Base-by-base conservation (phyloP, 2,113 vertebrate species). In the Rafetus swinhoei region DNA sequence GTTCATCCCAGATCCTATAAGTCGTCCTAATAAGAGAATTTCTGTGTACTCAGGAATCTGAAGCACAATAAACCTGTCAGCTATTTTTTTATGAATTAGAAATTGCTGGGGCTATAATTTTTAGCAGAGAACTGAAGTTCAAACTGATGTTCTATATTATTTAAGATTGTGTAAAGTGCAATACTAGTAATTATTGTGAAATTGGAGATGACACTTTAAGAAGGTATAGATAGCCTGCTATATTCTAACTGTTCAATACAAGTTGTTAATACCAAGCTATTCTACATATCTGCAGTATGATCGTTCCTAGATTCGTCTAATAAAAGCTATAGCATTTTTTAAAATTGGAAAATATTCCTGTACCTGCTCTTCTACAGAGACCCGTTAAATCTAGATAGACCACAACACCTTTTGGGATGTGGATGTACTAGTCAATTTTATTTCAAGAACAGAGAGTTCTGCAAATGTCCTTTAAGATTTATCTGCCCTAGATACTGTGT, bases 91-190 rank as follows among this genome's bases (percentile, higher is more conserved):
- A 86, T 77, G 72, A 83, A 79, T 87, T 82, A 84, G 72, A 88
- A 90, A 92, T 90, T 92, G 87, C 29, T 50, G 29, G 21, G 93
- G 69, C 56, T 87, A 32, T 90, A 93, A 92, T 62, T 95, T 95
- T 92, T 85, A 91, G 86, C 65, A 81, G 65, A 72, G 35, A 55
- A 60, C 22, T 93, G 81, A 92, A 89, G 81, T 92, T 95, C 93
- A 85, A 96, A 91, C 13, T 85, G 54, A 88, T 92, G 18, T 53
- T 32, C 25, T 90, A 81, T 79, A 91, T 88, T 88, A 92, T 92
- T 93, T 92, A 57, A 92, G 92, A 89, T 84, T 25, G n/a, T 60
- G 86, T 45, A 18, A 92, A 92, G 3, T 86, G 9, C 88, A 93
- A 65, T 79, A 15, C 53, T 27, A 81, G 39, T 59, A 85, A 93